A percentile compares a stretch with the other conserved stretches of the same genome.
Evolutionary conservation across 2,797 vertebrate genomes (phyloP).

Genomic region (Anas acuta): DNA sequence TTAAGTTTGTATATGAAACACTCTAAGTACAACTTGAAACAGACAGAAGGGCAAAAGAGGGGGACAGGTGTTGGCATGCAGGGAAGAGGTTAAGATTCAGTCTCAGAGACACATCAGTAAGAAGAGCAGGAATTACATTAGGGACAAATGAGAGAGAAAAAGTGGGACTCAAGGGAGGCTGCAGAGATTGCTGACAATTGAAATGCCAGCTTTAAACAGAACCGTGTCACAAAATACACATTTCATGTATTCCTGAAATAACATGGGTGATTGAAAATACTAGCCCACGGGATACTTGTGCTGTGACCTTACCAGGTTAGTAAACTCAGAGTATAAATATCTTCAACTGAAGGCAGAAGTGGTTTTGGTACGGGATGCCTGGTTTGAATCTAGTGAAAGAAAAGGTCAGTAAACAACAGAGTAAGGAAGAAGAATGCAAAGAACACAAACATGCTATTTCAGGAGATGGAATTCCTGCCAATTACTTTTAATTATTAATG

Average conservation of each 20-base stretch:
- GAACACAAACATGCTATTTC: background rate
- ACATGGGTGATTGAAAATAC: background rate
- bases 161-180: background rate
- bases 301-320: conserved; percentile 65
- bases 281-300: background rate
- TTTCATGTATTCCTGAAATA: background rate
- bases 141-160: background rate
- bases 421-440: background rate
- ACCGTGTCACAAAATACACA: background rate
- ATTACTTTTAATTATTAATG: background rate
- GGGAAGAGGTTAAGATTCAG: background rate
- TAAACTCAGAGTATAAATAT: conserved; percentile 31
- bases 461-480: background rate
- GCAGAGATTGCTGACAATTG: background rate
- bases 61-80: background rate
- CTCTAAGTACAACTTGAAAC: fast-evolving
- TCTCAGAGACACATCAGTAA: background rate
- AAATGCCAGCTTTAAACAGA: background rate
- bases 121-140: background rate
- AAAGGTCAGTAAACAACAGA: background rate
- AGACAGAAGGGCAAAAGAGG: background rate
- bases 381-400: conserved; percentile 60
- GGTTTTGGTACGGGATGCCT: conserved; percentile 26
- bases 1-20: background rate
- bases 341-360: background rate